A percentile compares a stretch with the other conserved stretches of the same genome.
Evolutionary conservation across 2,888 invertebrate species (phyloP).

Genomic region (Erebia palarica): DNA sequence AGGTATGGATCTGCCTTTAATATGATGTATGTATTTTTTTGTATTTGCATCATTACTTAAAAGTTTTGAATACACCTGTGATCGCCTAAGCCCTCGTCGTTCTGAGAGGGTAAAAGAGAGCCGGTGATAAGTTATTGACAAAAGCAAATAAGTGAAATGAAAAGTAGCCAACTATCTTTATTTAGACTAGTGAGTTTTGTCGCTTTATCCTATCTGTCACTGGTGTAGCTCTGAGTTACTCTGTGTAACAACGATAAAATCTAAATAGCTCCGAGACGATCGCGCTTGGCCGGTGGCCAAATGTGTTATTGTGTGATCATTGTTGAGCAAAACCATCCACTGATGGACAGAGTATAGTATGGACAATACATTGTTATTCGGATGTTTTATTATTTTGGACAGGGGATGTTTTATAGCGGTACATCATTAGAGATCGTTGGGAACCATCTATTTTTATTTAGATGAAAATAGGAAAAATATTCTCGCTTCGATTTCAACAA

Average conservation of each 20-base stretch:
- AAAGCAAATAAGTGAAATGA: no score
- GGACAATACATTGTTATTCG: background rate
- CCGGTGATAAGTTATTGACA: no score
- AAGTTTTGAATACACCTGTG: no score
- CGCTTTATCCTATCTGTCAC: background rate
- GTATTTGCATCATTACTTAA: no score
- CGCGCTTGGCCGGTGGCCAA: slow-evolving; percentile 42
- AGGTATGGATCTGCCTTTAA: no score
- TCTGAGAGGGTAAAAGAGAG: no score
- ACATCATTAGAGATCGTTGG: no score
- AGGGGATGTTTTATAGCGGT: background rate
- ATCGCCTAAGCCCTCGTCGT: no score
- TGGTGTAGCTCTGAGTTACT: background rate
- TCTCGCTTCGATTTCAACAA: no score
- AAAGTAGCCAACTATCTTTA: background rate
- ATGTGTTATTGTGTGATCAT: slow-evolving; percentile 45
- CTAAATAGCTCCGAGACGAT: slow-evolving; percentile 45
- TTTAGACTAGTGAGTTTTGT: background rate
- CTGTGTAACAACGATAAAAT: slow-evolving; percentile 41
- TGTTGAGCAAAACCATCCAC: slow-evolving; percentile 34
- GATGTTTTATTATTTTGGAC: slow-evolving; percentile 11
- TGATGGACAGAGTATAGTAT: slow-evolving; percentile 29
- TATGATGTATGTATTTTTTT: no score
- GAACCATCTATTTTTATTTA: background rate
- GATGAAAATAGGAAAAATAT: no score